Conservation (phyloP, 2,113 vertebrate species). For the Sebastes schlegelii region DNA sequence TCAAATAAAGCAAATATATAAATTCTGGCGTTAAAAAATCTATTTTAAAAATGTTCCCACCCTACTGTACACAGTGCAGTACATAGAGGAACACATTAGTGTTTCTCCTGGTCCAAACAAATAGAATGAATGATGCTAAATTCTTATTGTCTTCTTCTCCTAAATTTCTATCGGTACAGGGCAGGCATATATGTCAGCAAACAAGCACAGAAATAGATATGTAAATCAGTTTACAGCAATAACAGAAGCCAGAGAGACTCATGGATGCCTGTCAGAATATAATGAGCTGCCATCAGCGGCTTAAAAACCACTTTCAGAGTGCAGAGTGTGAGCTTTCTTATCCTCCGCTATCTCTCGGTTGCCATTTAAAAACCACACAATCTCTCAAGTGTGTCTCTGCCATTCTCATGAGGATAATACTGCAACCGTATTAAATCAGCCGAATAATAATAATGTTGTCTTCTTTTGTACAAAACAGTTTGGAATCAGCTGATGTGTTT, state of each 20-base stretch:
- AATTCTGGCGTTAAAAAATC: too few species aligned
- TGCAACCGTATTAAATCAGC: neutral
- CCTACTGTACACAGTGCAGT: neutral
- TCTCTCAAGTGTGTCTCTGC: neutral
- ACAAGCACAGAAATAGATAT: conserved; percentile 30
- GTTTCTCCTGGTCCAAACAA: neutral
- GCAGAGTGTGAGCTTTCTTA: conserved; percentile 6
- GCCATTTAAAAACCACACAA: conserved; percentile 1
- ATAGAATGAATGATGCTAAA: neutral
- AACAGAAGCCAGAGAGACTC: conserved; percentile 15
- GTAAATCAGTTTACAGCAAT: conserved; percentile 30
- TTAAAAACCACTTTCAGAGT: conserved; percentile 27
- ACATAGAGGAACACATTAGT: neutral
- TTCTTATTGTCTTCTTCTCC: too few species aligned
- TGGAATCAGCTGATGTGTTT: neutral
- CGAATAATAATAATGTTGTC: neutral
- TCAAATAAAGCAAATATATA: too few species aligned
- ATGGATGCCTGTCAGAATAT: conserved; percentile 35
- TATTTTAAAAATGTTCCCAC: too few species aligned
- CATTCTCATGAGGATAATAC: neutral
- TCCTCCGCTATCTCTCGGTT: neutral
- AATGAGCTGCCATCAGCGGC: conserved; percentile 36
- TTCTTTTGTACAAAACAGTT: neutral
- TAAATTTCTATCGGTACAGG: neutral
- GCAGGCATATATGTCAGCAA: neutral